Conservation (phyloP, 2,113 vertebrate genomes). For the Gulo gulo region DNA sequence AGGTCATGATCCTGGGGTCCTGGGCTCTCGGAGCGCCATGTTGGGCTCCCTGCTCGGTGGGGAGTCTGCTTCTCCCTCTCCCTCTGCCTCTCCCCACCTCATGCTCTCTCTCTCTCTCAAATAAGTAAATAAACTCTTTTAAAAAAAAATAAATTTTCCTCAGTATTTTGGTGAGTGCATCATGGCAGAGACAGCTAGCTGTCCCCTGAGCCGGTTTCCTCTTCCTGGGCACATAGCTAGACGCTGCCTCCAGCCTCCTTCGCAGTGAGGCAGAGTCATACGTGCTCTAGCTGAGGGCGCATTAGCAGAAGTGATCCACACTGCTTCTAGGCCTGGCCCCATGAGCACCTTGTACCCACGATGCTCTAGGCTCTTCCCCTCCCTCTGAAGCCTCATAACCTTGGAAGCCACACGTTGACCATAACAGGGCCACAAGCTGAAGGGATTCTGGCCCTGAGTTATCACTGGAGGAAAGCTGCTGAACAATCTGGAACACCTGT, state of each 20-base stretch:
- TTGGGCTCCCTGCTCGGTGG: no score
- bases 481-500: background rate
- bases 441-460: background rate
- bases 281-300: background rate
- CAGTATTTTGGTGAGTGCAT: background rate
- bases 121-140: no score
- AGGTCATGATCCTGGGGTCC: no score
- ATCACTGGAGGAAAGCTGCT: background rate
- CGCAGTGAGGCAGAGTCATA: background rate
- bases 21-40: no score
- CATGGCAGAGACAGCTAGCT: background rate
- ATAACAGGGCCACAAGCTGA: background rate
- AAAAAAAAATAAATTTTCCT: background rate
- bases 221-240: background rate
- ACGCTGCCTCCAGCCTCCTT: background rate
- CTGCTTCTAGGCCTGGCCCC: background rate
- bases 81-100: no score
- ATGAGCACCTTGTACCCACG: background rate
- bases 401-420: background rate
- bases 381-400: rapidly evolving
- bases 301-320: background rate
- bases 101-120: no score
- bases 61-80: no score
- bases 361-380: background rate
- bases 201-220: background rate